phyloP scores from a whole-genome alignment of 2,113 vertebrate genomes.

The Chaenogobius annularis region DNA sequence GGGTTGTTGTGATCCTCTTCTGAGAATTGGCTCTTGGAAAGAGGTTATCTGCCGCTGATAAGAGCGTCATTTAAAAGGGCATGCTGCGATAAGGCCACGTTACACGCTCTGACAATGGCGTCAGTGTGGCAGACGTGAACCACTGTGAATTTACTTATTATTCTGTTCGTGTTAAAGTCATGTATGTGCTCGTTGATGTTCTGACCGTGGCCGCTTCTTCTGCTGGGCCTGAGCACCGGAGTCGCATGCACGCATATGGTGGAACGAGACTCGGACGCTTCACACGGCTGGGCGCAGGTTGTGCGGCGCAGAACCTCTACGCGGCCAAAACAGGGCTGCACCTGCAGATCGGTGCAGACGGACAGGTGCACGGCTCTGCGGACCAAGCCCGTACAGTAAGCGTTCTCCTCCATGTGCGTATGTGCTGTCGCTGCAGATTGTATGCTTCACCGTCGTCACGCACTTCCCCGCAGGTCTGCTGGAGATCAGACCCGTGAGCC shows the following conservation, averaged over 20 bases:
- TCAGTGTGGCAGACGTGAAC: not conserved
- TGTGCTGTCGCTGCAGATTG: not conserved
- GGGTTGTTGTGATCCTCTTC: constrained; percentile 75
- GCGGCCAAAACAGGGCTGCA: constrained; percentile 82
- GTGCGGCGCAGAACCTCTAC: constrained; percentile 86
- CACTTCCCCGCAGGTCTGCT: too few relatives aligned
- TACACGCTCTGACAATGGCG: constrained; percentile 12
- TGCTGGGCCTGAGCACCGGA: constrained; percentile 53
- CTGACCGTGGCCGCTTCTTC: constrained; percentile 61
- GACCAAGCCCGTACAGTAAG: constrained; percentile 85
- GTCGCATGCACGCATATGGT: constrained; percentile 66
- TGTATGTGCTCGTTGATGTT: constrained; percentile 54
- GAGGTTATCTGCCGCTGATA: constrained; percentile 80
- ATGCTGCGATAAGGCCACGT: constrained; percentile 30
- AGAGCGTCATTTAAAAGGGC: constrained; percentile 81
- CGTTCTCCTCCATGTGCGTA: constrained; percentile 3
- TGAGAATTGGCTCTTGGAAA: constrained; percentile 71
- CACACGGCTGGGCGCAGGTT: constrained; percentile 85
- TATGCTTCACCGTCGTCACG: too few relatives aligned
- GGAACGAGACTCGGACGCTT: constrained; percentile 81
- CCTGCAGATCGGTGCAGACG: constrained; percentile 82
- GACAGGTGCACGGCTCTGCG: constrained; percentile 80
- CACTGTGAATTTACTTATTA: not conserved
- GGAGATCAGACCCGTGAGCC: constrained; percentile 85
- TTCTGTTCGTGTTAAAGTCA: not conserved